Percentiles rank a stretch among this genome's conserved stretches.
These are phyloP conservation scores for Acestrorhynchus altus DNA, from an alignment of 2,797 vertebrate genomes.

Conservation along the genomic window DNA sequence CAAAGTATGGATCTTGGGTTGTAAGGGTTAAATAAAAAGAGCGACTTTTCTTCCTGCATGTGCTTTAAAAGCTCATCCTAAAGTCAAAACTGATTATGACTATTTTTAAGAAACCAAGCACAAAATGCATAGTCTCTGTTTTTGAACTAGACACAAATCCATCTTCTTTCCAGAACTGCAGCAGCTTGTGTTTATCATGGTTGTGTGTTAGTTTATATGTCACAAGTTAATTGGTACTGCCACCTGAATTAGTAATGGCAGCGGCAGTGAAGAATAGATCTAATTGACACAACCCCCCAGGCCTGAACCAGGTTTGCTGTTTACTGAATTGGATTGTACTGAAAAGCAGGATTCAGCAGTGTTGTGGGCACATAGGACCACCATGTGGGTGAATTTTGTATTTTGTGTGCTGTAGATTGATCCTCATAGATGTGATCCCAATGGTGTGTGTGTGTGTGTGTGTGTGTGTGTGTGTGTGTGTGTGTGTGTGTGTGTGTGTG, in stretches of 20 bases:
- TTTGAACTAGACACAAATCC: no score
- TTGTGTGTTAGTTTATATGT: background rate
- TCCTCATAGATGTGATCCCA: constrained; percentile 1
- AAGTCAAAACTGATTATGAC: no score
- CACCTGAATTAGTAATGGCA: background rate
- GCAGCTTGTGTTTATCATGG: background rate
- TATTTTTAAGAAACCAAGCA: background rate
- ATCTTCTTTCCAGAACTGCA: background rate
- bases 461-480: background rate
- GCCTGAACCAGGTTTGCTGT: background rate
- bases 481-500: background rate
- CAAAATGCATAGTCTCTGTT: no score
- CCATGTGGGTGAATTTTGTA: background rate
- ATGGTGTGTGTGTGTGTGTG: background rate
- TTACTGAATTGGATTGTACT: background rate
- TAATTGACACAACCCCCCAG: background rate
- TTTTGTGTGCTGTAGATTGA: background rate
- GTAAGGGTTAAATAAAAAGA: no score
- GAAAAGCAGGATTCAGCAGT: background rate
- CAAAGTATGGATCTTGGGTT: no score
- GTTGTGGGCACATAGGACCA: background rate
- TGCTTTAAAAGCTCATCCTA: no score
- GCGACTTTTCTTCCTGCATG: no score
- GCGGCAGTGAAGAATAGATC: background rate
- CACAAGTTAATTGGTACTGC: background rate